These are phyloP conservation scores for Globodera ellingtonae DNA, from an alignment of 1,140 invertebrate species.

Conservation along the genomic window DNA sequence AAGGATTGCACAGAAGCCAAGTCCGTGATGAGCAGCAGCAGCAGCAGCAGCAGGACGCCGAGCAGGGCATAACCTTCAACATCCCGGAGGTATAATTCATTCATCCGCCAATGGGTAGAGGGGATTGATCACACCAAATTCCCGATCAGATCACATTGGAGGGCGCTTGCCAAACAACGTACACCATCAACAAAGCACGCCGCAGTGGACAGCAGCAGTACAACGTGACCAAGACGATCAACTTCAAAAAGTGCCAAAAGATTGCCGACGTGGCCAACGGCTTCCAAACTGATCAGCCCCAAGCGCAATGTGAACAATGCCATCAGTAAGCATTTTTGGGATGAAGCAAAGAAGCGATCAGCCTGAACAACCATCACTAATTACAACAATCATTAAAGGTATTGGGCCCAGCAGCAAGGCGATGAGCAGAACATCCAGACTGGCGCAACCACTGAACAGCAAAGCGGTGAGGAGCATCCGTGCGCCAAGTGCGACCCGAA, in stretches of 20 bases:
- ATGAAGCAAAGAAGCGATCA: too few relatives aligned
- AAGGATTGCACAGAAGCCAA: constrained; percentile 10
- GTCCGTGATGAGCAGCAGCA: not conserved
- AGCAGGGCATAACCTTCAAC: constrained; percentile 31
- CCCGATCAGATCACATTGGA: constrained; percentile 34
- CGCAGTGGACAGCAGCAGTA: constrained; percentile 24
- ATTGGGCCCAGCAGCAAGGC: constrained; percentile 15
- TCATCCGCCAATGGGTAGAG: too few relatives aligned
- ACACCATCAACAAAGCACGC: constrained; percentile 38
- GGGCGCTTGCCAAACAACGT: constrained; percentile 41
- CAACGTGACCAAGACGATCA: constrained; percentile 60
- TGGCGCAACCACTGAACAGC: constrained; percentile 15
- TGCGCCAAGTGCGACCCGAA: constrained; percentile 38
- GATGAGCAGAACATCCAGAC: constrained; percentile 13
- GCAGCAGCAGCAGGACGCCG: constrained; percentile 27
- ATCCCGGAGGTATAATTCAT: constrained; percentile 32
- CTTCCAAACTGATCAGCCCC: constrained; percentile 28
- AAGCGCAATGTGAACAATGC: constrained; percentile 25
- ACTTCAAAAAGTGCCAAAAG: constrained; percentile 57
- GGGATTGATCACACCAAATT: not conserved
- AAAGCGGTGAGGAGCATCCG: constrained; percentile 28
- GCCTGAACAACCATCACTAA: constrained; percentile 12
- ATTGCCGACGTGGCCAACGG: constrained; percentile 46
- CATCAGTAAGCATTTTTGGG: not conserved
- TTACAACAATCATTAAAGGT: constrained; percentile 16